Percentiles rank a stretch among this genome's conserved stretches.
phyloP scores from a whole-genome alignment of 2,888 invertebrate species.

The Dugesia japonica region DNA sequence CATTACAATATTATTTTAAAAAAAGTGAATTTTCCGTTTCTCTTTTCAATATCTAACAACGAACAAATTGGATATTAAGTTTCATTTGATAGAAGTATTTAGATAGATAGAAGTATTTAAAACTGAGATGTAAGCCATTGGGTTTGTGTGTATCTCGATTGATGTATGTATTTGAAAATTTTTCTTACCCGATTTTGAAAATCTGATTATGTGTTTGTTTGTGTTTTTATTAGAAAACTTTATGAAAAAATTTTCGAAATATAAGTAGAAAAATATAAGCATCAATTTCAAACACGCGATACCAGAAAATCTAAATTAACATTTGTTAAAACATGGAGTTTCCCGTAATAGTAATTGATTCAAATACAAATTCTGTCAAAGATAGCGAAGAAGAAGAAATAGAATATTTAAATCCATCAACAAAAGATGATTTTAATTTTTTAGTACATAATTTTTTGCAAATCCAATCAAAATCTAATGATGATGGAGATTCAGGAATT shows the following conservation, averaged over 20 bases:
- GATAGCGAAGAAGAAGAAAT: conserved; percentile 12
- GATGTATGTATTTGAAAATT: background rate
- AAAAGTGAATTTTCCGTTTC: background rate
- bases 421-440: background rate
- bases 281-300: background rate
- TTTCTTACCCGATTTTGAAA: background rate
- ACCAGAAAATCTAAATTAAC: background rate
- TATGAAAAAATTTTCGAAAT: background rate
- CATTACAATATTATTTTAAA: background rate
- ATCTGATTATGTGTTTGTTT: background rate
- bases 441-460: background rate
- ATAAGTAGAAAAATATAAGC: background rate
- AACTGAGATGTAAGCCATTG: background rate
- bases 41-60: background rate
- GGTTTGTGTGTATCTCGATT: background rate
- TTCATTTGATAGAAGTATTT: conserved; percentile 10
- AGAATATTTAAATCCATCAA: background rate
- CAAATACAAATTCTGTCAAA: background rate
- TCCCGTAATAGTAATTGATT: background rate
- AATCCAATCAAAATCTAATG: conserved; percentile 6
- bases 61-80: conserved; percentile 6
- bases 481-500: conserved; percentile 14
- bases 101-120: conserved; percentile 20
- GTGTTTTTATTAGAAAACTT: background rate
- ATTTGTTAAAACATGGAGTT: background rate